phyloP scores from a whole-genome alignment of 2,797 vertebrate species.

The Ataeniobius toweri region DNA sequence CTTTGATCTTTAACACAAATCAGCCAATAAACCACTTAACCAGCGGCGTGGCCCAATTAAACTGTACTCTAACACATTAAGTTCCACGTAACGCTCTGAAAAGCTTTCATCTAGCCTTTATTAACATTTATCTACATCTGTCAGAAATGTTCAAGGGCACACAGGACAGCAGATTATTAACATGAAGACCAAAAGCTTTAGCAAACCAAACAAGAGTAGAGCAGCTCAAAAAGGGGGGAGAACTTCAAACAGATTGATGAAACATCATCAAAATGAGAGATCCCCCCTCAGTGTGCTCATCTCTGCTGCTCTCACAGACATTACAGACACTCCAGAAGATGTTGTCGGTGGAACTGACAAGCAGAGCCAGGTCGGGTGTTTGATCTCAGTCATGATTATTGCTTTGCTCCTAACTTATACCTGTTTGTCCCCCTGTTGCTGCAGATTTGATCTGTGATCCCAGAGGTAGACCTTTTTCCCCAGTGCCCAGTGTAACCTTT shows the following conservation, averaged over 20 bases:
- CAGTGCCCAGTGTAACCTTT: constrained; percentile 25
- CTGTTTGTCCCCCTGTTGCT: constrained; percentile 46
- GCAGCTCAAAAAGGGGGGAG: constrained; percentile 32
- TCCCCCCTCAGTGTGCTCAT: constrained; percentile 52
- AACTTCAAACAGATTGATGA: constrained; percentile 70
- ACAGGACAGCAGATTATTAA: constrained; percentile 34
- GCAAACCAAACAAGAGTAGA: constrained; percentile 46
- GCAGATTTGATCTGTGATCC: constrained; percentile 46
- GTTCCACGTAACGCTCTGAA: constrained; percentile 20
- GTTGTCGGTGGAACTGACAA: constrained; percentile 61
- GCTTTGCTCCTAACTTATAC: constrained; percentile 58
- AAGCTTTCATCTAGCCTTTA: constrained; percentile 27
- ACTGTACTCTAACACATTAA: constrained; percentile 29
- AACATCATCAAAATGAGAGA: constrained; percentile 67
- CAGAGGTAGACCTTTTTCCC: constrained; percentile 27
- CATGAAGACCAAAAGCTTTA: constrained; percentile 45
- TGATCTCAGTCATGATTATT: constrained; percentile 64
- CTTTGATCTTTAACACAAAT: constrained; percentile 19
- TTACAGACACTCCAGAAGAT: constrained; percentile 48
- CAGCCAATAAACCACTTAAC: constrained; percentile 53
- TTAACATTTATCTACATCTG: constrained; percentile 20
- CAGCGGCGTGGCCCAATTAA: constrained; percentile 31
- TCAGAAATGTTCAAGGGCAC: constrained; percentile 42
- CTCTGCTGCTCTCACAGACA: constrained; percentile 48
- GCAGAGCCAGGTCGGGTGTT: constrained; percentile 53